A percentile compares a stretch with the other conserved stretches of the same genome.
Conservation (phyloP, 2,797 vertebrate species). For the Peromyscus aztecus region DNA sequence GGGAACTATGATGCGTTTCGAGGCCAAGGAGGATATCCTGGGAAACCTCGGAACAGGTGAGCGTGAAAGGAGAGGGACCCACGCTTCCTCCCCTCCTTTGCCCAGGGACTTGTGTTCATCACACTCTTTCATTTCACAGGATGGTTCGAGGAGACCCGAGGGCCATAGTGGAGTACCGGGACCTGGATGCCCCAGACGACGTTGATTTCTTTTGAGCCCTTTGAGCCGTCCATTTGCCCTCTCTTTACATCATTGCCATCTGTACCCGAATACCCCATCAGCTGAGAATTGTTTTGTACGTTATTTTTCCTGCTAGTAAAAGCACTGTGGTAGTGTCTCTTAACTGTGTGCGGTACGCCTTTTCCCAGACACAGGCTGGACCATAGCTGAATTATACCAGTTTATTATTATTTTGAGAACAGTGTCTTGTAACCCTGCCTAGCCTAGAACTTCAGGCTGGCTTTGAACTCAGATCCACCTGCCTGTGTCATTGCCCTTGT, state of each 20-base stretch:
- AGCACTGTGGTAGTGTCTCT: constrained; percentile 64
- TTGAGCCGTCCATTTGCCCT: neutral
- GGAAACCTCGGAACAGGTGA: constrained; percentile 94
- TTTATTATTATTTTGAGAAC: constrained; percentile 62
- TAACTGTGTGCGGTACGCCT: neutral
- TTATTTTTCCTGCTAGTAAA: constrained; percentile 82
- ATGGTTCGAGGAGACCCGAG: constrained; percentile 96
- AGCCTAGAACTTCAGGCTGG: neutral
- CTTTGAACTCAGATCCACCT: neutral
- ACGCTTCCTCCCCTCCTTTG: neutral
- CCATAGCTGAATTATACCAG: neutral
- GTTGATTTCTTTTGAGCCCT: constrained; percentile 93
- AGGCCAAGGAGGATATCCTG: constrained; percentile 92
- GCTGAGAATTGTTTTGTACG: constrained; percentile 77
- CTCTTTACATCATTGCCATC: neutral
- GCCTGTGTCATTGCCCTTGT: neutral
- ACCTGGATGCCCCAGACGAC: constrained; percentile 96
- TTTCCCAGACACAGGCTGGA: neutral
- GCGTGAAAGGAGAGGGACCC: neutral
- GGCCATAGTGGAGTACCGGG: constrained; percentile 95
- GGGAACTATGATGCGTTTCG: constrained; percentile 96
- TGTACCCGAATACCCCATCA: constrained; percentile 34
- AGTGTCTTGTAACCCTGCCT: neutral
- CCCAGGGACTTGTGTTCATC: neutral
- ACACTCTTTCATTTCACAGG: constrained; percentile 83